Conservation (phyloP, 2,797 vertebrate genomes). For the Champsocephalus esox region DNA sequence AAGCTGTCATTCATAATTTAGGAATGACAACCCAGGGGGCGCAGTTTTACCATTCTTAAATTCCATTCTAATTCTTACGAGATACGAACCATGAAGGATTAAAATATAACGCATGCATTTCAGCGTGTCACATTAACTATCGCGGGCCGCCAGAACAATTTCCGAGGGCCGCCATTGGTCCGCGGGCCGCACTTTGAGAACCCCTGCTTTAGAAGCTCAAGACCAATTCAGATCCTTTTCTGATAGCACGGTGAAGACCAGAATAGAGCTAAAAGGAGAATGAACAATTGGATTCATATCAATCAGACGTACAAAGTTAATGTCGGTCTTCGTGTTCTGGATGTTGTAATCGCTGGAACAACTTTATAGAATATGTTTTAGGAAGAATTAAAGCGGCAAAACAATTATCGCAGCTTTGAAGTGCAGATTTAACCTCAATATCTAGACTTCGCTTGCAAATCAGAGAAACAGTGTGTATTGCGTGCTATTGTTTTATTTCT, state of each 20-base stretch:
- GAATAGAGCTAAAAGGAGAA: not conserved
- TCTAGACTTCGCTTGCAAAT: conserved; percentile 8
- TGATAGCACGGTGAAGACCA: not conserved
- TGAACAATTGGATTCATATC: not conserved
- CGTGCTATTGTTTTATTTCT: not conserved
- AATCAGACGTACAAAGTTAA: not conserved
- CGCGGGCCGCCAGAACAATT: too few species aligned
- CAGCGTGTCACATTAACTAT: too few species aligned
- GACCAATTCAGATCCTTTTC: not conserved
- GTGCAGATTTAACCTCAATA: not conserved
- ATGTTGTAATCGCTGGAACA: not conserved
- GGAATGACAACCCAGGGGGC: too few species aligned
- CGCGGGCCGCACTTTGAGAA: too few species aligned
- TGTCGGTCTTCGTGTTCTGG: not conserved
- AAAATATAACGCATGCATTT: too few species aligned
- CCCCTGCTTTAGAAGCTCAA: not conserved
- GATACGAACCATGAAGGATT: too few species aligned
- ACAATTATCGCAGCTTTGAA: not conserved
- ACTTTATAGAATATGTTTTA: not conserved
- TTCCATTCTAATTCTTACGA: too few species aligned
- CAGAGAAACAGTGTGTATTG: not conserved
- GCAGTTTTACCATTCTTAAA: too few species aligned
- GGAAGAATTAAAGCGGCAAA: too few species aligned
- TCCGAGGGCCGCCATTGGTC: too few species aligned
- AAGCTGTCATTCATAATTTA: too few species aligned